A percentile compares a stretch with the other conserved stretches of the same genome.
Evolutionary conservation across 2,797 vertebrate genomes (phyloP).

Genomic region (Potorous gilbertii): DNA sequence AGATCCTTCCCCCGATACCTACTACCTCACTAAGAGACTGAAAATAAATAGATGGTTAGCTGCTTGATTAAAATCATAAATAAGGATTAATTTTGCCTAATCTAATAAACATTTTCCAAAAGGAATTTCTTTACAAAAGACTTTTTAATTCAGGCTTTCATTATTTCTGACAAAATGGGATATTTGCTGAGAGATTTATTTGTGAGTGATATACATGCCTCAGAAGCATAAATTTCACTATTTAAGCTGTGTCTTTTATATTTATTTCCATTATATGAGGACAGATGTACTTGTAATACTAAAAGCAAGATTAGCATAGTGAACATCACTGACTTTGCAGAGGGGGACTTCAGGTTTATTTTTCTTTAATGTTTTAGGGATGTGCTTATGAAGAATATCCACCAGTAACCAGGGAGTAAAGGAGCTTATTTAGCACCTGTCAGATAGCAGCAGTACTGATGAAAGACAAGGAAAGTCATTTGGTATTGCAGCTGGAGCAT

Average conservation of each 20-base stretch:
- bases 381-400: constrained; percentile 38
- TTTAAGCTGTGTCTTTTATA: not conserved
- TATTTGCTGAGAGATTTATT: constrained; percentile 7
- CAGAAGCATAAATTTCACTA: not conserved
- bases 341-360: constrained; percentile 43
- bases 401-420: constrained; percentile 30
- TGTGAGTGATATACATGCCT: not conserved
- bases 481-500: constrained; percentile 15
- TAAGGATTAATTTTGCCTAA: constrained; percentile 28
- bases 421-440: constrained; percentile 60
- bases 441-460: not conserved
- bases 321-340: constrained; percentile 26
- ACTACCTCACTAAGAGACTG: constrained; percentile 4
- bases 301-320: not conserved
- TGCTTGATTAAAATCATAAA: constrained; percentile 33
- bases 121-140: not conserved
- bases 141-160: constrained; percentile 24
- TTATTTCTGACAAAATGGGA: constrained; percentile 28
- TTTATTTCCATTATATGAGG: constrained; percentile 23
- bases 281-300: constrained; percentile 9
- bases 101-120: constrained; percentile 49
- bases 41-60: constrained; percentile 8
- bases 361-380: constrained; percentile 43
- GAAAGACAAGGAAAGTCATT: not conserved
- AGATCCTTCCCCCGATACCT: not conserved